Percentiles rank a stretch among this genome's conserved stretches.
phyloP scores from a whole-genome alignment of 2,888 invertebrate genomes.

The Tillus elongatus region DNA sequence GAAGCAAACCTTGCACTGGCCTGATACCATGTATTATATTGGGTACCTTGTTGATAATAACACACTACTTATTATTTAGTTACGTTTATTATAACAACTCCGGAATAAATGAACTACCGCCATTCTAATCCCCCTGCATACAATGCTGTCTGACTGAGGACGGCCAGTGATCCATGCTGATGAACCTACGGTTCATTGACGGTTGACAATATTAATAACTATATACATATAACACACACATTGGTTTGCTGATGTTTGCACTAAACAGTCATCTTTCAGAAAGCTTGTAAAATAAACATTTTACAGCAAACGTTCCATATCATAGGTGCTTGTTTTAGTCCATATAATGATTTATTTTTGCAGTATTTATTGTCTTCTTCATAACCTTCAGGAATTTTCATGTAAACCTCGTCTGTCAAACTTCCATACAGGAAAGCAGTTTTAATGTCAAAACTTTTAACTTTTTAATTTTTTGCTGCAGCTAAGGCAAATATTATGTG shows the following conservation, averaged over 20 bases:
- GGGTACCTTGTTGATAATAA: too few species aligned
- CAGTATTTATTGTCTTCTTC: slow-evolving; percentile 8
- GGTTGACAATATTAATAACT: too few species aligned
- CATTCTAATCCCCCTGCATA: too few species aligned
- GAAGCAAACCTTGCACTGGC: too few species aligned
- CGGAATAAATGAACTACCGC: too few species aligned
- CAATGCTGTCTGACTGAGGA: too few species aligned
- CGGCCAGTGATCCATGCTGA: too few species aligned
- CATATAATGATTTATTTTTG: slow-evolving; percentile 14
- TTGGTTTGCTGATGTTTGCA: background rate
- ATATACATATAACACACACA: too few species aligned
- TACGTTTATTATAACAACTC: too few species aligned
- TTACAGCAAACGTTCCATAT: background rate
- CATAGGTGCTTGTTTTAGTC: slow-evolving; percentile 13
- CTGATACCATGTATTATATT: too few species aligned
- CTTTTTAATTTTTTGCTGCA: slow-evolving; percentile 8
- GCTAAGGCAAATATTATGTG: slow-evolving; percentile 14
- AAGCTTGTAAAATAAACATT: background rate
- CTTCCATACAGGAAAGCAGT: slow-evolving; percentile 19
- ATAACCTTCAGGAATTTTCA: slow-evolving; percentile 18
- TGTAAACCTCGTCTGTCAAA: slow-evolving; percentile 17
- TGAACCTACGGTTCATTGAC: too few species aligned
- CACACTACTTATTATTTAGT: too few species aligned
- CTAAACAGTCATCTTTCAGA: background rate
- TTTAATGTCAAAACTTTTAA: slow-evolving; percentile 18